Conservation (phyloP, 2,888 invertebrate species). For the Parthenolecanium corni region DNA sequence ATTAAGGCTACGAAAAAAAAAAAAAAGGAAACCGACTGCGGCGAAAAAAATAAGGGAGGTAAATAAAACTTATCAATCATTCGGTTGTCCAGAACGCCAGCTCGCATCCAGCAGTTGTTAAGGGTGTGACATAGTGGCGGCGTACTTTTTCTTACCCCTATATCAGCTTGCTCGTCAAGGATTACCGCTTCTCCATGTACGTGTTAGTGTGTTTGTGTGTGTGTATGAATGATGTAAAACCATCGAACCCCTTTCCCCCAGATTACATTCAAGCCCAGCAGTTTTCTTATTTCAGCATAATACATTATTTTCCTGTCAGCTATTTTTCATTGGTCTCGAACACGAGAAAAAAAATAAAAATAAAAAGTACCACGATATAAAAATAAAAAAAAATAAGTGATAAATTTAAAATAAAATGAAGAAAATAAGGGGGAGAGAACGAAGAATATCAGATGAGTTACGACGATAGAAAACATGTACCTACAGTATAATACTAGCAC, state of each 20-base stretch:
- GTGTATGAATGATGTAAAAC: constrained; percentile 13
- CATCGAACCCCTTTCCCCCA: background rate
- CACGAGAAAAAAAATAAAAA: too few species aligned
- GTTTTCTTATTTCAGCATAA: constrained; percentile 12
- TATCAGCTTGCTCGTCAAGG: constrained; percentile 12
- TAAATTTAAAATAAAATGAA: constrained; percentile 20
- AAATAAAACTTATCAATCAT: constrained; percentile 22
- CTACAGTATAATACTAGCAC: too few species aligned
- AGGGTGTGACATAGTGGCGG: constrained; percentile 4
- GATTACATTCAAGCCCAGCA: background rate
- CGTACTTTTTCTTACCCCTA: constrained; percentile 8
- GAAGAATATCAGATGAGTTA: too few species aligned
- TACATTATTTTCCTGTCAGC: constrained; percentile 19
- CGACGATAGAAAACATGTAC: too few species aligned
- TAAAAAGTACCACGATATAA: constrained; percentile 15
- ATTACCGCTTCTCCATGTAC: constrained; percentile 4
- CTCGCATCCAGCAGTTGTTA: constrained; percentile 6
- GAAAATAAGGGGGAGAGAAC: background rate
- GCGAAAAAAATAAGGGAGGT: constrained; percentile 9
- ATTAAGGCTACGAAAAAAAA: too few species aligned
- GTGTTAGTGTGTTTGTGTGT: too few species aligned
- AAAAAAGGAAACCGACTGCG: background rate
- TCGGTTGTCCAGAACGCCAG: constrained; percentile 12
- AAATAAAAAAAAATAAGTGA: constrained; percentile 21
- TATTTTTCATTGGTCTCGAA: constrained; percentile 11